Evolutionary conservation across 2,113 vertebrate species (phyloP), one percentile per base, ranked within the genome.

Genomic region (Oreochromis aureus): DNA sequence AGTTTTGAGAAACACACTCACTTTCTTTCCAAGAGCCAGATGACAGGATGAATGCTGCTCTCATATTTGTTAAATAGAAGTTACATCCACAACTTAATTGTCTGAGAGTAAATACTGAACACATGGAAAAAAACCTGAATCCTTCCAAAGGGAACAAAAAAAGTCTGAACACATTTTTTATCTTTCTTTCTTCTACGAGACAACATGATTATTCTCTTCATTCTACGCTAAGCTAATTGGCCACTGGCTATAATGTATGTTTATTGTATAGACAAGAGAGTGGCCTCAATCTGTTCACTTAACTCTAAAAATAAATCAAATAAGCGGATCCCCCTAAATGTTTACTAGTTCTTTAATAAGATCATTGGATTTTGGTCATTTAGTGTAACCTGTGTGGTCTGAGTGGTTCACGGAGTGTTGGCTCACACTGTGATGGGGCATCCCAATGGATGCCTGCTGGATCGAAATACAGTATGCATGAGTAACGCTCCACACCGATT

Each of bases 391-490:
- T 53, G 46, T 82, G 44, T 80, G 41, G 48, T 48, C 32, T 24
- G 13, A 55, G 22, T 27, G 56, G 76, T 80, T 69, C 10, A 24
- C 4, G 9, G 16, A 5, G 39, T 7, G 16, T 48, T 10, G 5
- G 7, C 51, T 41, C 24, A 13, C 41, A 3, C 56, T 53, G 22
- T 11, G 10, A 44, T 32, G 16, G 46, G 18, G 1, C 12, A 84
- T 34, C 86, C 76, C 7, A 13, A 27, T 44, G 55, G 44, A 90
- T 44, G 19, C 63, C 51, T 80, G 48, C 6, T 4, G 22, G 69
- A 73, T 73, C 8, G 2, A 78, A 48, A 78, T 46, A 12, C 44
- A 78, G 44, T 16, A 0, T 0, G 2, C 46, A 1, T 0, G 27
- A 78, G 27, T 24, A 76, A 87, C 48, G 19, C 19, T 46, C 63